phyloP scores from a whole-genome alignment of 2,888 invertebrate species.

The Perithous albicinctus region DNA sequence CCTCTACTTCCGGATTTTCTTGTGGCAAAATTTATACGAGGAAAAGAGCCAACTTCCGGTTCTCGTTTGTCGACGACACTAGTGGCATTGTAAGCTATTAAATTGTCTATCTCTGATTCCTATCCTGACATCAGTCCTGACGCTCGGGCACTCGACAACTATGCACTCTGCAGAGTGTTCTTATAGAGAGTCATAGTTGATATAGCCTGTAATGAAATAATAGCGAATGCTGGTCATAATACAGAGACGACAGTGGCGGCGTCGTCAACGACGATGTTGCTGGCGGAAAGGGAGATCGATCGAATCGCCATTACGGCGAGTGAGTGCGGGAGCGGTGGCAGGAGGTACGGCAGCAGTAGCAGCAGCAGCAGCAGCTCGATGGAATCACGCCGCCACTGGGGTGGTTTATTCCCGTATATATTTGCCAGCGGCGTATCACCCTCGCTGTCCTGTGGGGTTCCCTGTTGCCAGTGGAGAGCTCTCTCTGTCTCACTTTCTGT shows the following conservation, averaged over 20 bases:
- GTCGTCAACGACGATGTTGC: constrained; percentile 62
- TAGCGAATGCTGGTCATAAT: constrained; percentile 68
- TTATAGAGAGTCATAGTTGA: background rate
- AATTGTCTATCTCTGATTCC: constrained; percentile 7
- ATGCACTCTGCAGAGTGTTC: constrained; percentile 30
- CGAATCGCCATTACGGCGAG: constrained; percentile 84
- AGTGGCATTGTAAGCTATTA: background rate
- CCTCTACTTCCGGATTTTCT: constrained; percentile 31
- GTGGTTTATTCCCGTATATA: constrained; percentile 83
- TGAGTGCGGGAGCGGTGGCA: constrained; percentile 74
- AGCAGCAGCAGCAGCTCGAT: constrained; percentile 73
- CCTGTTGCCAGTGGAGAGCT: constrained; percentile 45
- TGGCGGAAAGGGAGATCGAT: constrained; percentile 79
- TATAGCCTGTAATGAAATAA: constrained; percentile 43
- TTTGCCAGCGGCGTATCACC: constrained; percentile 81
- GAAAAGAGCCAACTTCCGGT: constrained; percentile 60
- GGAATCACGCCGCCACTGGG: constrained; percentile 82
- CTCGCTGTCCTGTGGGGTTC: constrained; percentile 76
- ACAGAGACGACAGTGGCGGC: constrained; percentile 69
- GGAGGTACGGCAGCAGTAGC: constrained; percentile 40
- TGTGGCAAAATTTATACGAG: constrained; percentile 34
- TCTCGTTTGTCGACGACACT: constrained; percentile 50
- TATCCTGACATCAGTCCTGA: constrained; percentile 5
- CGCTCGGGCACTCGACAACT: constrained; percentile 16
- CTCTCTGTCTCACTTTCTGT: background rate